Percentiles rank a stretch among this genome's conserved stretches.
phyloP scores from a whole-genome alignment of 1,140 invertebrate genomes.

The Drosophila sechellia region DNA sequence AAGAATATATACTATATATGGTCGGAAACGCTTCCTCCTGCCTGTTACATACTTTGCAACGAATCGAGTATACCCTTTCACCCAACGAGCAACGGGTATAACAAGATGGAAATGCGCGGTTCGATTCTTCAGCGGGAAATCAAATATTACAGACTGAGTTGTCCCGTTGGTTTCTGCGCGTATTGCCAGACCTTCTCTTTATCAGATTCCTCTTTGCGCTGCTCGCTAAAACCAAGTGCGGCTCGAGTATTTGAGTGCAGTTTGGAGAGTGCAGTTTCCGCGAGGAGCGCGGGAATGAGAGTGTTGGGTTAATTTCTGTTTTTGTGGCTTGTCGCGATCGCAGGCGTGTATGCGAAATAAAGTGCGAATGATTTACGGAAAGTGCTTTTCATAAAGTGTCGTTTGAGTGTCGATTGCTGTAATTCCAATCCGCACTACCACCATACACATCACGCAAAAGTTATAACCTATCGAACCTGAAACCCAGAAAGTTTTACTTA shows the following conservation, averaged over 20 bases:
- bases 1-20: too few species aligned
- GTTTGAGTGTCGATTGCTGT: constrained; percentile 12
- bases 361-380: constrained; percentile 22
- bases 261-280: too few species aligned
- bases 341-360: constrained; percentile 26
- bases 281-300: neutral
- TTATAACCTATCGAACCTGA: constrained; percentile 17
- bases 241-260: constrained; percentile 1
- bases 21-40: too few species aligned
- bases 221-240: neutral
- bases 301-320: constrained; percentile 21
- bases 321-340: neutral
- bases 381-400: constrained; percentile 34
- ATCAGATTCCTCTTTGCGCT: neutral
- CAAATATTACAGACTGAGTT: neutral
- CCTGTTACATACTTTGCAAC: too few species aligned
- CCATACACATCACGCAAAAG: neutral
- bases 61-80: too few species aligned
- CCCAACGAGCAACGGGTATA: too few species aligned
- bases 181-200: neutral
- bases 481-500: constrained; percentile 17
- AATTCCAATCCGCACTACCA: neutral
- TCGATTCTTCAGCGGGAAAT: neutral
- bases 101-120: too few species aligned
- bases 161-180: neutral